Base-by-base conservation (phyloP, 2,797 vertebrate species). In the Myripristis jacobus region DNA sequence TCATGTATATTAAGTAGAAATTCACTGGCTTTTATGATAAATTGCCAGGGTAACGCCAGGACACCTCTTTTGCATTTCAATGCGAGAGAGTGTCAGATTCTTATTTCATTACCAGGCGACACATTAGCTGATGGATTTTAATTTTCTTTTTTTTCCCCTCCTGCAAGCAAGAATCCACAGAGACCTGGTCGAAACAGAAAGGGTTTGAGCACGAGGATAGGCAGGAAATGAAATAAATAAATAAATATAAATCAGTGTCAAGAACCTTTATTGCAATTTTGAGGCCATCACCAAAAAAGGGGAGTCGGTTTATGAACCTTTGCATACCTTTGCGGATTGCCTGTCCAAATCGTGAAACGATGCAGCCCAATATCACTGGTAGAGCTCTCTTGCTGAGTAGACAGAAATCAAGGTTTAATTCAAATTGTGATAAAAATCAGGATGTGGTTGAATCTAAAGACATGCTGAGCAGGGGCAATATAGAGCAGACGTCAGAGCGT, bases 41-140 rank as follows among this genome's bases (percentile, higher is more conserved):
- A 97, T 96, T 96, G 96, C 96, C 88, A 83, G 92, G 93, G 95
- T 96, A 97, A 94, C 90, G 78, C 92, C 92, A 94, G 94, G 95
- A 96, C 95, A 95, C 94, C 95, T 96, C 94, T 94, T 97, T 97
- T 96, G 96, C 96, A 97, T 97, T 97, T 96, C 96, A 97, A 96
- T 96, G 92, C 93, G 78, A 84, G 93, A 91, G 86, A 93, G 93
- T 96, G 96, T 96, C 96, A 97, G 94, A 96, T 96, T 95, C 94
- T 96, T 97, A 96, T 97, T 97, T 96, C 95, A 96, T 96, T 96
- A 96, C 93, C 92, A 72, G 89, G 88, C 87, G 87, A 95, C 94
- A 96, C 94, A 96, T 97, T 96, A 96, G 95, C 94, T 95, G 94
- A 96, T 82, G 93, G 94, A 95, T 95, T 96, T 96, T 96, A 96